Base-by-base conservation (phyloP, 2,888 invertebrate genomes). In the Drosophila stalkeri region DNA sequence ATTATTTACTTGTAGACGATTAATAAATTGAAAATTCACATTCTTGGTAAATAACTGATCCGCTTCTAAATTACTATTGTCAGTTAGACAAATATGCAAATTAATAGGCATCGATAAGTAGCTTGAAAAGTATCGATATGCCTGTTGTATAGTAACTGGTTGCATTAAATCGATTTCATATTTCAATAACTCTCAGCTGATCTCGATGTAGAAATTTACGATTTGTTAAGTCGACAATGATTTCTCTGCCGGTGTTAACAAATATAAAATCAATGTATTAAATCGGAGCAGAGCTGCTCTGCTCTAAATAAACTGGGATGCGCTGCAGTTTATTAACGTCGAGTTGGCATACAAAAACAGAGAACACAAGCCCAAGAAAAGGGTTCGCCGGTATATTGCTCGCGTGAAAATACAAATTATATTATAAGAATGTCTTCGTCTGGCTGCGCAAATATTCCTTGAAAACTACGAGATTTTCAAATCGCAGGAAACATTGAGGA, bases 1-100 rank as follows among this genome's bases (percentile, higher is more conserved):
- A 85, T 89, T 85, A 66, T 65, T 33, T 56, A 71, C 60, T 65
- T 80, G 62, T 59, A 64, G 62, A 67, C 70, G 69, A 44, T 77
- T 61, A 89, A 81, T 85, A 85, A 85, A 89, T 71, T 77, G 5
- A 64, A 81, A 89, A 70, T 71, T 80, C 89, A 85, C 87, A 76
- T 79, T 76, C 3, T 49, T 16, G 2, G 18, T 2, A 31, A 51
- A 18, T 5, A 33, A 6, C 18, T 2, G 5, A n/a, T 18, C 12
- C 33, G 3, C 2, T 35, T 16, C 12, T 9, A 14, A 52, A 16
- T 23, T 1, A n/a, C 14, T 12, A 3, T 18, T 20, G 8, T 14
- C 51, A 35, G 33, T 18, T 33, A 18, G 54, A 23, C 20, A 14
- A 52, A 23, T 16, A 14, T 16, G 14, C 4, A 23, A 20, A 18